A percentile compares a stretch with the other conserved stretches of the same genome.
Evolutionary conservation across 1,140 invertebrate species (phyloP).

Genomic region (Hirudo medicinalis): DNA sequence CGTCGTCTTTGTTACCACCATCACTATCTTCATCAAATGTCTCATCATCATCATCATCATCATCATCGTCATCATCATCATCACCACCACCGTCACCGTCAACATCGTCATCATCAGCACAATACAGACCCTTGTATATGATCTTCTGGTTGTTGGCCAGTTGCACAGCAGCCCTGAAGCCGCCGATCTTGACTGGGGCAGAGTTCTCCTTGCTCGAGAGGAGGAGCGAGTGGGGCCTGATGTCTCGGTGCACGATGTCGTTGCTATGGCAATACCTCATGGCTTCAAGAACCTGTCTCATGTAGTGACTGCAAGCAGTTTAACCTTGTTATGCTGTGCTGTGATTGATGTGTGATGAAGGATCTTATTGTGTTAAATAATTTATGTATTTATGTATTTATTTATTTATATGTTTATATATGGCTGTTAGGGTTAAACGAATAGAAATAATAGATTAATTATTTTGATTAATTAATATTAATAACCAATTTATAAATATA

Average conservation of each 20-base stretch:
- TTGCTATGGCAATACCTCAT: conserved; percentile 91
- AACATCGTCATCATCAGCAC: neutral
- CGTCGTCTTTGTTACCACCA: neutral
- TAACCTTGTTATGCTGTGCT: neutral
- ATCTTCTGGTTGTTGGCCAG: conserved; percentile 40
- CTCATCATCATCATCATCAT: neutral
- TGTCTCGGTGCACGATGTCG: conserved; percentile 87
- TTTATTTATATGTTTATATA: neutral
- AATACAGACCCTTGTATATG: conserved; percentile 20
- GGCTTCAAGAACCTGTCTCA: conserved; percentile 88
- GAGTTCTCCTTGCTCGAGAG: conserved; percentile 90
- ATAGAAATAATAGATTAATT: no score
- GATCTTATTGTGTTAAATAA: no score
- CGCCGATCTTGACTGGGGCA: conserved; percentile 88
- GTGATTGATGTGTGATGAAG: no score
- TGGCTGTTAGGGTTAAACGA: neutral
- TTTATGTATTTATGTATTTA: neutral
- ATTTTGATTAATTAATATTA: no score
- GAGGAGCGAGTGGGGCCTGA: conserved; percentile 85
- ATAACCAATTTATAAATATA: no score
- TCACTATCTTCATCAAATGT: no score
- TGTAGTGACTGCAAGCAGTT: conserved; percentile 67
- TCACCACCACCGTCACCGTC: neutral
- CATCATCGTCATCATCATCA: neutral
- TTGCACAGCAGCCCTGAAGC: conserved; percentile 91